These are phyloP conservation scores for Mionectes olivaceus DNA, from an alignment of 2,797 vertebrate species.

Conservation along the genomic window DNA sequence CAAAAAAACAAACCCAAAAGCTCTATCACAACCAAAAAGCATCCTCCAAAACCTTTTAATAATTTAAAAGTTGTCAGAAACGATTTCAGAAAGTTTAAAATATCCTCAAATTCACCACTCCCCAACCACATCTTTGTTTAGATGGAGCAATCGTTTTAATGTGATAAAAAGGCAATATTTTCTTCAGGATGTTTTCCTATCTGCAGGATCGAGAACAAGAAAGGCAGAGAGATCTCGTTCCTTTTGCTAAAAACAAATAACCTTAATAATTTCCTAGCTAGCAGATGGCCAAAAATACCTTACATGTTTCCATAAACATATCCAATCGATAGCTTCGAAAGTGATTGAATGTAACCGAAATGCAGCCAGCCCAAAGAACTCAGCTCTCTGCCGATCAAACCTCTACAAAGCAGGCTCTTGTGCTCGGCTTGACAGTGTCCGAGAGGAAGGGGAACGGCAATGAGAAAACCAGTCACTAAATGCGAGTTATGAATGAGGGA, in stretches of 20 bases:
- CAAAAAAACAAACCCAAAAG: background rate
- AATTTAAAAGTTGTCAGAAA: slow-evolving; percentile 33
- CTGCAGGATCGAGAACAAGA: background rate
- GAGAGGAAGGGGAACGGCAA: slow-evolving; percentile 39
- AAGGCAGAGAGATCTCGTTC: background rate
- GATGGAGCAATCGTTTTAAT: background rate
- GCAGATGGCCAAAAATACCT: slow-evolving; percentile 42
- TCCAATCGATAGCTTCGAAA: slow-evolving; percentile 40
- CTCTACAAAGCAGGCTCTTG: slow-evolving; percentile 48
- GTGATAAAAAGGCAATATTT: background rate
- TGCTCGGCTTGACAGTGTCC: slow-evolving; percentile 48
- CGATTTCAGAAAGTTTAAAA: slow-evolving; percentile 28
- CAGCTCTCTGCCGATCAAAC: background rate
- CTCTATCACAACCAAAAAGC: background rate
- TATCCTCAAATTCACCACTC: background rate
- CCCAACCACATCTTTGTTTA: background rate
- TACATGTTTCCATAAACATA: slow-evolving; percentile 16
- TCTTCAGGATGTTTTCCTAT: background rate
- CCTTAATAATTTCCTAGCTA: background rate
- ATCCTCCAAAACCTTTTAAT: background rate
- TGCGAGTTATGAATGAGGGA: slow-evolving; percentile 51
- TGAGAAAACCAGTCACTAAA: slow-evolving; percentile 52
- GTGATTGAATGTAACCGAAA: slow-evolving; percentile 21
- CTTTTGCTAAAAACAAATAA: background rate
- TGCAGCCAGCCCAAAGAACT: background rate